Evolutionary conservation across 2,113 vertebrate genomes (phyloP).

Genomic region (zebrafish (Danio rerio)): DNA sequence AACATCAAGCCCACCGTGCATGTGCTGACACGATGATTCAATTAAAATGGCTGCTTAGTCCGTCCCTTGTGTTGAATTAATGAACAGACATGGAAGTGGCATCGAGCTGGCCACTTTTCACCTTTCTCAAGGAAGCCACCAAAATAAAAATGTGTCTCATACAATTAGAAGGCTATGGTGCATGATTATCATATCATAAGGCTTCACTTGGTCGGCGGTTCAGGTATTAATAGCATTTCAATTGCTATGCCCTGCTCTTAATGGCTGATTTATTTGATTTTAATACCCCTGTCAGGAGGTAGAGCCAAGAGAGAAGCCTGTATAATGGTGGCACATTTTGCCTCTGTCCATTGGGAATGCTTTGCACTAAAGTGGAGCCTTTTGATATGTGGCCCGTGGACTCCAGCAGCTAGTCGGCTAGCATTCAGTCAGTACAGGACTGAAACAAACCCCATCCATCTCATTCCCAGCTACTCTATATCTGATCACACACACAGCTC

Average conservation of each 20-base stretch:
- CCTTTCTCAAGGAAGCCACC: slow-evolving; percentile 61
- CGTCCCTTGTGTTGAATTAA: slow-evolving; percentile 35
- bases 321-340: slow-evolving; percentile 73
- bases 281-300: slow-evolving; percentile 81
- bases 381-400: slow-evolving; percentile 70
- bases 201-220: slow-evolving; percentile 65
- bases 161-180: slow-evolving; percentile 69
- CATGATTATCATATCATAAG: slow-evolving; percentile 62
- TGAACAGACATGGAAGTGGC: slow-evolving; percentile 6
- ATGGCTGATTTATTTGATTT: slow-evolving; percentile 85
- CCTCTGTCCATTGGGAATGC: slow-evolving; percentile 66
- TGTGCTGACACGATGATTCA: slow-evolving; percentile 21
- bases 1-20: slow-evolving; percentile 39
- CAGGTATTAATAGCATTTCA: slow-evolving; percentile 78
- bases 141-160: slow-evolving; percentile 69
- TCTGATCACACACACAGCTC: slow-evolving; percentile 10
- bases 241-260: slow-evolving; percentile 76
- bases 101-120: slow-evolving; percentile 49
- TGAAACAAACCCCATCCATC: slow-evolving; percentile 41
- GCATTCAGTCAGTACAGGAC: slow-evolving; percentile 53
- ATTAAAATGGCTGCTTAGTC: slow-evolving; percentile 41
- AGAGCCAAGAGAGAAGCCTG: slow-evolving; percentile 65
- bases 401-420: slow-evolving; percentile 54
- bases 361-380: slow-evolving; percentile 69
- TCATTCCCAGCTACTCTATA: slow-evolving; percentile 13